Percentiles rank a stretch among this genome's conserved stretches.
Evolutionary conservation across 2,797 vertebrate genomes (phyloP).

Genomic region (Thalassophryne amazonica): DNA sequence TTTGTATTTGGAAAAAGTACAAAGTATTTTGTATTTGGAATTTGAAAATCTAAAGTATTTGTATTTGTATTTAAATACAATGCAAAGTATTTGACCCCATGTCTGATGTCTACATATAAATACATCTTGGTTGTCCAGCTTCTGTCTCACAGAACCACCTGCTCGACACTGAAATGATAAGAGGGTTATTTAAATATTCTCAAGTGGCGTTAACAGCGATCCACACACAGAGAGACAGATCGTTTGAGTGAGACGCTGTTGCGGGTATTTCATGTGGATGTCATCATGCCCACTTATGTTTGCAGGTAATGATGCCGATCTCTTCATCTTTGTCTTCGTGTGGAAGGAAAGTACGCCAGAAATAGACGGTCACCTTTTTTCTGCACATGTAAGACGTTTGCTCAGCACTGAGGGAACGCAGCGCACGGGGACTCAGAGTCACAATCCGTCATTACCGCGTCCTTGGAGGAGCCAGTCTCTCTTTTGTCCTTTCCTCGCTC

Average conservation of each 20-base stretch:
- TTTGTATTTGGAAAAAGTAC: too few relatives aligned
- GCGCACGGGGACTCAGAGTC: too few relatives aligned
- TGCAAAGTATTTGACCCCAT: too few relatives aligned
- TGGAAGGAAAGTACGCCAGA: conserved; percentile 16
- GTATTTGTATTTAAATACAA: too few relatives aligned
- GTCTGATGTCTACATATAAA: too few relatives aligned
- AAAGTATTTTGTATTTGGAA: too few relatives aligned
- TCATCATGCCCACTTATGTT: conserved; percentile 38
- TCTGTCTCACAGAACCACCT: too few relatives aligned
- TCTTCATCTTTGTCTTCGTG: conserved; percentile 28
- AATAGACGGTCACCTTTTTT: conserved; percentile 27
- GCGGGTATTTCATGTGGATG: conserved; percentile 34
- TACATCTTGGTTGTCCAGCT: too few relatives aligned
- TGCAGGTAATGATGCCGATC: conserved; percentile 43
- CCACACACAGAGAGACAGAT: background rate
- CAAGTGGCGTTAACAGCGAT: too few relatives aligned
- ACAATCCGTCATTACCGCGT: conserved; percentile 1
- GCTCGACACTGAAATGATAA: too few relatives aligned
- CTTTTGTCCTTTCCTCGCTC: conserved; percentile 2
- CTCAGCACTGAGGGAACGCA: conserved; percentile 3
- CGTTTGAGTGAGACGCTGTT: background rate
- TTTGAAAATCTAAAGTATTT: too few relatives aligned
- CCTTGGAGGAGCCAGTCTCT: conserved; percentile 9
- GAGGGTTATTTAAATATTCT: too few relatives aligned
- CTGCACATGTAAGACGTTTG: conserved; percentile 20